Conservation (phyloP, 2,113 vertebrate species). For the Myiopsitta monachus region DNA sequence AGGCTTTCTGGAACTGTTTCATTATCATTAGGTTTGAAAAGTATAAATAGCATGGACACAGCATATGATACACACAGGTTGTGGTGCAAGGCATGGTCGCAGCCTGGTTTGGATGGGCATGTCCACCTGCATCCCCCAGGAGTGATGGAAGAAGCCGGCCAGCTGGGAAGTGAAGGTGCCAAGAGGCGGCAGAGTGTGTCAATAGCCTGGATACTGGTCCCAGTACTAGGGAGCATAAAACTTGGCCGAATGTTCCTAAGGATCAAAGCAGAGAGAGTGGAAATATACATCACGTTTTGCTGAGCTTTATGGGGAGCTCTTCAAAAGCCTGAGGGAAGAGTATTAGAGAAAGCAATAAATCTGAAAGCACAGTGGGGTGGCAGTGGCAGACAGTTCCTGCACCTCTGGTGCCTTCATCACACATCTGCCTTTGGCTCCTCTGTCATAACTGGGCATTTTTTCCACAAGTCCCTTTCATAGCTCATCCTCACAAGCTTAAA, state of each 20-base stretch:
- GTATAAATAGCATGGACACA: accelerated
- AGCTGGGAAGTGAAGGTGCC: neutral
- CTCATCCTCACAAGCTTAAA: neutral
- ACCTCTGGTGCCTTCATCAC: neutral
- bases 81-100: neutral
- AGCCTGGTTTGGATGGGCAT: neutral
- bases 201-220: neutral
- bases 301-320: neutral
- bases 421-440: neutral
- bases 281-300: neutral
- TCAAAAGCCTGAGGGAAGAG: neutral
- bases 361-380: neutral
- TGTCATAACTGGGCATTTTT: neutral
- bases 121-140: neutral
- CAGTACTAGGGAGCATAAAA: neutral
- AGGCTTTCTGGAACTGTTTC: neutral
- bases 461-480: neutral
- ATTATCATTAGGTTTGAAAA: neutral
- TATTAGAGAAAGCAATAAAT: neutral
- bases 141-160: neutral
- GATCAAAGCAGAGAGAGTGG: neutral
- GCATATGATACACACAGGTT: neutral
- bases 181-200: neutral
- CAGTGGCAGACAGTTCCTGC: neutral
- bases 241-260: neutral